A percentile compares a stretch with the other conserved stretches of the same genome.
Evolutionary conservation across 2,888 invertebrate species (phyloP).

Genomic region (Trypoxylon attenuatum): DNA sequence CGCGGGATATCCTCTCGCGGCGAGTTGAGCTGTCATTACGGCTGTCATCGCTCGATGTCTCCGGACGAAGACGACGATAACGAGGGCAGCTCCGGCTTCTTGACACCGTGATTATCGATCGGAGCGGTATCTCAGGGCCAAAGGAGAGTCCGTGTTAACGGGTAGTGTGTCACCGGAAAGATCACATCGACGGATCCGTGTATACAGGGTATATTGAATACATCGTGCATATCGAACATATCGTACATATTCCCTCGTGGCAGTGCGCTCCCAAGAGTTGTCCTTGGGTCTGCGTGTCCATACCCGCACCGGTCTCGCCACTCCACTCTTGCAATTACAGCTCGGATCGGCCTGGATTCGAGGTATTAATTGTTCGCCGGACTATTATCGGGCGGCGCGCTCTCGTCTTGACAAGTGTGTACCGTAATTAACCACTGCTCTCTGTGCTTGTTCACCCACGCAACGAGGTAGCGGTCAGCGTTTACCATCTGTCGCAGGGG

Average conservation of each 20-base stretch:
- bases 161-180: slow-evolving; percentile 1
- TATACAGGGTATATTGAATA: not conserved
- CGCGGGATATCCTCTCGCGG: slow-evolving; percentile 2
- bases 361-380: not conserved
- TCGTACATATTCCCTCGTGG: no score
- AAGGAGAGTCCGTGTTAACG: not conserved
- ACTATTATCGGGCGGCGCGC: not conserved
- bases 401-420: slow-evolving; percentile 3
- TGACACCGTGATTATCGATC: slow-evolving; percentile 18
- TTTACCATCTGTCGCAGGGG: slow-evolving; percentile 6
- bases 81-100: slow-evolving; percentile 8
- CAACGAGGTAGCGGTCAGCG: not conserved
- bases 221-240: not conserved
- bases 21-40: slow-evolving; percentile 9
- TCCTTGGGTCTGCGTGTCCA: no score
- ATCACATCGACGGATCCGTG: slow-evolving; percentile 1
- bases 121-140: not conserved
- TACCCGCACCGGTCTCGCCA: not conserved
- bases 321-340: no score
- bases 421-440: not conserved
- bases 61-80: slow-evolving; percentile 9
- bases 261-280: no score
- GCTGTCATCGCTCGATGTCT: slow-evolving; percentile 15
- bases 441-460: slow-evolving; percentile 2
- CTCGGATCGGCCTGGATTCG: no score